Base-by-base conservation (phyloP, 2,797 vertebrate species). In the Adelosebastes latens region DNA sequence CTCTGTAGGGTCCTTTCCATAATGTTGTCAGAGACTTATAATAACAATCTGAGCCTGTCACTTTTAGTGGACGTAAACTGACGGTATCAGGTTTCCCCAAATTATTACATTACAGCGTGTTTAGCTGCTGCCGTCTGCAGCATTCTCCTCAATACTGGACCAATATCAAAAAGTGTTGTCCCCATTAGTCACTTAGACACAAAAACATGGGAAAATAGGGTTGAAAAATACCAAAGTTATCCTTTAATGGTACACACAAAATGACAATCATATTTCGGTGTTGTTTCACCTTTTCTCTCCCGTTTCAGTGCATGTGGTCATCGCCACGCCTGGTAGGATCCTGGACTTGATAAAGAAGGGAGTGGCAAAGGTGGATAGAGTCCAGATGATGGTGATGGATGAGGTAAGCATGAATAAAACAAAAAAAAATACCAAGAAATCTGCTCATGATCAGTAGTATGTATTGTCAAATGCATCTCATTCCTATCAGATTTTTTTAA, bases 361-460 rank as follows among this genome's bases (percentile, higher is more conserved):
- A 29, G 93, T 97, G 77, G 96, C 96, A 55, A 96, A 96, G 90
- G 95, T 96, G 87, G 94, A 95, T 75, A 87, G 70, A 81, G 95
- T 96, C 84, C 95, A 96, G 85, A 96, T 97, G 92, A 95, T 96
- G 94, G 96, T 97, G 88, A 96, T 97, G 96, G 96, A 97, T 88
- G 96, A 97, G 94, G 96, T 97, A 86, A 90, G 76, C 6, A 2
- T 8, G 14, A 72, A 68, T 12, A n/a, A 20, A 65, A 34, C 11
- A 29, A 14, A 20, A 59, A 18, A 1, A 42, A 16, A 11, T 8
- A 13, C 13, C 8, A 5, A 22, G 8, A 20, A 58, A 63, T 34
- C 58, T 69, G 20, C 2, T 31, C 6, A 25, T 20, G 18, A 49
- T 52, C 16, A 46, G 2, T 58, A 31, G 14, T 13, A 1, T 29